phyloP scores from a whole-genome alignment of 2,113 vertebrate genomes.

The Xenopus laevis region DNA sequence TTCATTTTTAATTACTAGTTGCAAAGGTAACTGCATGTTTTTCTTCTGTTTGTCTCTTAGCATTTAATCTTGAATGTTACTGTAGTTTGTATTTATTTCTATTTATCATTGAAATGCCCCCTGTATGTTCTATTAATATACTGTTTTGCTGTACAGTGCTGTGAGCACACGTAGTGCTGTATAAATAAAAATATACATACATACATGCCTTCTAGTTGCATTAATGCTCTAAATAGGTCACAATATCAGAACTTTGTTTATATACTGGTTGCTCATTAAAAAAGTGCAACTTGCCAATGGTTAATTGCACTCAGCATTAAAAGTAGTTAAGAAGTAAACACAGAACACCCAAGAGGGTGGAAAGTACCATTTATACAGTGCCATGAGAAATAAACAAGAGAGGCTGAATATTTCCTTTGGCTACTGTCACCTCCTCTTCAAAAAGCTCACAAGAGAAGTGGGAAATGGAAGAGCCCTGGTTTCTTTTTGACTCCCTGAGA shows the following conservation, averaged over 20 bases:
- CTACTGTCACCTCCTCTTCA: constrained; percentile 68
- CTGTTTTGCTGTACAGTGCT: too few relatives aligned
- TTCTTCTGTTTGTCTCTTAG: too few relatives aligned
- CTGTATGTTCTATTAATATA: too few relatives aligned
- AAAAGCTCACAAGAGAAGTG: constrained; percentile 68
- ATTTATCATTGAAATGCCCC: too few relatives aligned
- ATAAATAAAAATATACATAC: too few relatives aligned
- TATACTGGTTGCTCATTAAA: constrained; percentile 58
- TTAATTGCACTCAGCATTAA: constrained; percentile 85
- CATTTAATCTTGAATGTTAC: too few relatives aligned
- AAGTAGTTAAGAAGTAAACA: constrained; percentile 91
- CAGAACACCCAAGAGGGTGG: constrained; percentile 80
- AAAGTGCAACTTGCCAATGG: constrained; percentile 70
- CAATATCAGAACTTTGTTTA: constrained; percentile 68
- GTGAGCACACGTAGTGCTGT: too few relatives aligned
- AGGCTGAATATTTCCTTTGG: constrained; percentile 79
- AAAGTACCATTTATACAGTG: constrained; percentile 75
- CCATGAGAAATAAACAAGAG: constrained; percentile 84
- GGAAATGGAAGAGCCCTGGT: constrained; percentile 70
- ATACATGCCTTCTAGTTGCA: too few relatives aligned
- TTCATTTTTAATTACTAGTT: too few relatives aligned
- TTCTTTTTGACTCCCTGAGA: constrained; percentile 70
- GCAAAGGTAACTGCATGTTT: too few relatives aligned
- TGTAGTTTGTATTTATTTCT: too few relatives aligned
- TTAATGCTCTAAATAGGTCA: constrained; percentile 55